Percentiles rank a stretch among this genome's conserved stretches.
Evolutionary conservation across 1,140 invertebrate genomes (phyloP).

Genomic region (Elymnias hypermnestra): DNA sequence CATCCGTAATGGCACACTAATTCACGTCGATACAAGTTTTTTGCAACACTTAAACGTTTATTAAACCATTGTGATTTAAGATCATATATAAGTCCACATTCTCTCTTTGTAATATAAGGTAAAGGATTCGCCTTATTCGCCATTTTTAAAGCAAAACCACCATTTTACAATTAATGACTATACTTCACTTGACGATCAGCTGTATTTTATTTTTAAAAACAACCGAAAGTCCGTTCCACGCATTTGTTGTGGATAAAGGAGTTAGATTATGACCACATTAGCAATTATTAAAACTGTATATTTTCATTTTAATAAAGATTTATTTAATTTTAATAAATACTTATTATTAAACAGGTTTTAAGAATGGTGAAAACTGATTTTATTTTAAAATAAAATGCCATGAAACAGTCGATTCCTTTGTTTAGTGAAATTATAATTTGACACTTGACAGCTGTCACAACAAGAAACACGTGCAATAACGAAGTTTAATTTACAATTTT

Average conservation of each 20-base stretch:
- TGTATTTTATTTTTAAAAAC: conserved; percentile 69
- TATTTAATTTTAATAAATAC: too few species aligned
- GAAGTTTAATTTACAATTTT: neutral
- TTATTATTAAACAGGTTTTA: too few species aligned
- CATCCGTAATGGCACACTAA: conserved; percentile 94
- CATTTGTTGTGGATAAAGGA: too few species aligned
- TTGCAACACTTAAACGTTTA: conserved; percentile 79
- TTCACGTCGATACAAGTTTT: conserved; percentile 90
- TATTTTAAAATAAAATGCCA: too few species aligned
- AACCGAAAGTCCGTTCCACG: conserved; percentile 36
- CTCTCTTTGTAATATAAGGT: conserved; percentile 54
- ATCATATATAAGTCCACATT: conserved; percentile 49
- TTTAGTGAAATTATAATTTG: too few species aligned
- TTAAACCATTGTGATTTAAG: conserved; percentile 76
- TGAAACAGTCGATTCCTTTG: too few species aligned
- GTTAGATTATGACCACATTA: too few species aligned
- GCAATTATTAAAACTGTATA: too few species aligned
- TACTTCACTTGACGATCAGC: conserved; percentile 54
- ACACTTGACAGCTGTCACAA: conserved; percentile 1
- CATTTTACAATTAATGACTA: conserved; percentile 49
- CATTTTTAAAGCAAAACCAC: conserved; percentile 59
- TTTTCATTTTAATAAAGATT: too few species aligned
- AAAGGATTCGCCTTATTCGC: conserved; percentile 63
- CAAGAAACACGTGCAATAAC: conserved; percentile 3
- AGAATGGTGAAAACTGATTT: too few species aligned